Percentiles rank a stretch among this genome's conserved stretches.
phyloP scores from a whole-genome alignment of 92 coral and sea anemone genomes.

The Palythoa grandiflora region DNA sequence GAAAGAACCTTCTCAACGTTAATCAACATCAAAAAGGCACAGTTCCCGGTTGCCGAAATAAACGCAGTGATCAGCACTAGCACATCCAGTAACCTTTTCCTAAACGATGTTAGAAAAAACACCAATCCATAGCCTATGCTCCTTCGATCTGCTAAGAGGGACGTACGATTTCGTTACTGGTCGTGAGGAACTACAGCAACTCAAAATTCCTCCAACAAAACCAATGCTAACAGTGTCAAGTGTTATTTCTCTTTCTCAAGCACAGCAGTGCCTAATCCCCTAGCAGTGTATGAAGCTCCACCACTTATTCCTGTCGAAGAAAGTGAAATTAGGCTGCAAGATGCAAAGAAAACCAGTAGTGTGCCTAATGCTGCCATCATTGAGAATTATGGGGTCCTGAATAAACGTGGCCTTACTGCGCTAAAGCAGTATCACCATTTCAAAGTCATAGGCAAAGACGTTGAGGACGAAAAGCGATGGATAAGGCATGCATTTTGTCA shows the following conservation, averaged over 20 bases:
- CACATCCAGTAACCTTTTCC: background rate
- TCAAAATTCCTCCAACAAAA: conserved; percentile 20
- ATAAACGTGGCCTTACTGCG: too few species aligned
- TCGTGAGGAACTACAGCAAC: conserved; percentile 12
- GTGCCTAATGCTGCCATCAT: too few species aligned
- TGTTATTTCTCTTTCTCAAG: conserved; percentile 3
- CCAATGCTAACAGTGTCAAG: background rate
- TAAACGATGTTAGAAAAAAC: background rate
- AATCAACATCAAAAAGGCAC: conserved; percentile 13
- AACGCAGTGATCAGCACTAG: background rate
- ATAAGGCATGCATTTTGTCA: too few species aligned
- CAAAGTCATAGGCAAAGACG: too few species aligned
- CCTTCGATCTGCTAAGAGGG: conserved; percentile 20
- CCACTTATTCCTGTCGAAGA: conserved; percentile 18
- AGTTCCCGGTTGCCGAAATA: conserved; percentile 12
- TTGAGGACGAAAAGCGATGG: too few species aligned
- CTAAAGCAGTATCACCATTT: too few species aligned
- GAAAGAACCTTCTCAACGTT: background rate
- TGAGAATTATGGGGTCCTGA: too few species aligned
- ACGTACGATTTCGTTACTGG: conserved; percentile 16
- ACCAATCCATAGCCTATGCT: conserved; percentile 5
- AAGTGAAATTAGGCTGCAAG: conserved; percentile 2
- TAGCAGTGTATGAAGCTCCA: conserved; percentile 2
- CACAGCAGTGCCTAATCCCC: conserved; percentile 3
- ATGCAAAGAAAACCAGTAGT: conserved; percentile 13